These are phyloP conservation scores for Ptychobarbus kaznakovi DNA, from an alignment of 2,797 vertebrate genomes.

Conservation along the genomic window DNA sequence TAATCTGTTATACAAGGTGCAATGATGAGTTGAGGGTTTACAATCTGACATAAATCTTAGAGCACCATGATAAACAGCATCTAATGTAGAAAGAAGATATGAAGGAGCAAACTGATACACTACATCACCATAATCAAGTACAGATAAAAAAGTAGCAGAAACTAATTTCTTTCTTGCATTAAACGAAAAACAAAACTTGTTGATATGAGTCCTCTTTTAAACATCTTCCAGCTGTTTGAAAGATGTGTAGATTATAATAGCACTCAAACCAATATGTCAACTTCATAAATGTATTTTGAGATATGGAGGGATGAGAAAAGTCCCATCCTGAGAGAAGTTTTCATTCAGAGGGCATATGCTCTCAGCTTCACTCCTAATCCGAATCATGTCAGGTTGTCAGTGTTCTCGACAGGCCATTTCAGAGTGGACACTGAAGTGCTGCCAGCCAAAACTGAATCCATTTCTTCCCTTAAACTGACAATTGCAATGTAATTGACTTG, in stretches of 20 bases:
- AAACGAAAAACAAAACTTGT: no score
- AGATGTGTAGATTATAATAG: neutral
- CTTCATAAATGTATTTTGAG: constrained; percentile 5
- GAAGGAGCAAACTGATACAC: no score
- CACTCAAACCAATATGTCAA: constrained; percentile 4
- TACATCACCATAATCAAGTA: no score
- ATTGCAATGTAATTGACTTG: constrained; percentile 12
- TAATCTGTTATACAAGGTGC: no score
- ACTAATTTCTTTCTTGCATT: no score
- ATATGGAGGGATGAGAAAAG: neutral
- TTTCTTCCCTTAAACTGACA: constrained; percentile 4
- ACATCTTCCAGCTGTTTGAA: neutral
- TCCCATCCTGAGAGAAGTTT: neutral
- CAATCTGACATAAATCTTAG: no score
- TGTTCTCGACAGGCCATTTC: constrained; percentile 7
- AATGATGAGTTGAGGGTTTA: no score
- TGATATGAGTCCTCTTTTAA: neutral
- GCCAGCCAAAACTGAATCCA: constrained; percentile 1
- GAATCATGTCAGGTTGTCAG: constrained; percentile 10
- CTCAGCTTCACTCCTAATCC: constrained; percentile 12
- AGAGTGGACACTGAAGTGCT: constrained; percentile 8
- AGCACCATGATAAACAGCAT: no score
- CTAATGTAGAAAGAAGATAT: no score
- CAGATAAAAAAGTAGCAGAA: no score
- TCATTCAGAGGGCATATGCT: neutral